A percentile compares a stretch with the other conserved stretches of the same genome.
Evolutionary conservation across 1,140 invertebrate genomes (phyloP).

Genomic region (Trypoxylus dichotomus): DNA sequence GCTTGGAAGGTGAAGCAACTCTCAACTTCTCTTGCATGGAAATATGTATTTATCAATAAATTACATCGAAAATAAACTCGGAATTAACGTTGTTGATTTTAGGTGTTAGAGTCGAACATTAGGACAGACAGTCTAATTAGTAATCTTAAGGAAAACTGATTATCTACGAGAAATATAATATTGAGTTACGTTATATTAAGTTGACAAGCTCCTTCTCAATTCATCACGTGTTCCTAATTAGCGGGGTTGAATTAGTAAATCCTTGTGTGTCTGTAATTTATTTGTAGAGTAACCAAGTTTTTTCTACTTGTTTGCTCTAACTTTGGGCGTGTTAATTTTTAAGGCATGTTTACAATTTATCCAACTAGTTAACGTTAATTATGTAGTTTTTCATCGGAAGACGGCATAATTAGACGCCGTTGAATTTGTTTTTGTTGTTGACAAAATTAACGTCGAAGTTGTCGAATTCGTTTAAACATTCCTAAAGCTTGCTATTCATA

Average conservation of each 20-base stretch:
- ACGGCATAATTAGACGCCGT: constrained; percentile 4
- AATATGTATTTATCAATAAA: background rate
- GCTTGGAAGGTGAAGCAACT: background rate
- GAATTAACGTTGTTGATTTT: constrained; percentile 20
- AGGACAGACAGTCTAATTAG: constrained; percentile 10
- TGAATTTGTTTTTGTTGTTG: constrained; percentile 14
- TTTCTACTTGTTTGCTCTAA: background rate
- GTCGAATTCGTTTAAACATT: background rate
- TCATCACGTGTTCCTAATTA: constrained; percentile 23
- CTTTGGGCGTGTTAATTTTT: constrained; percentile 21
- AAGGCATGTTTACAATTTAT: constrained; percentile 24
- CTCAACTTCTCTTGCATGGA: background rate
- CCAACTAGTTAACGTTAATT: constrained; percentile 20
- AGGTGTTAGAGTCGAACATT: background rate
- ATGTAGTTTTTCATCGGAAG: constrained; percentile 8
- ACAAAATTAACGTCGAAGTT: background rate
- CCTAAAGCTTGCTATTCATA: background rate
- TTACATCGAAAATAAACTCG: constrained; percentile 13
- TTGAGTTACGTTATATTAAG: background rate
- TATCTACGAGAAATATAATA: background rate
- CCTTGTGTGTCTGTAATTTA: constrained; percentile 16
- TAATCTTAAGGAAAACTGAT: constrained; percentile 9
- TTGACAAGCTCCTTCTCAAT: constrained; percentile 6
- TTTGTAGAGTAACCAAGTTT: constrained; percentile 9
- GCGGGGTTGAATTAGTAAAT: constrained; percentile 23